Evolutionary conservation across 2,888 invertebrate species (phyloP), one percentile per base, ranked within the genome.

Genomic region (Eucriotettix oculatus): DNA sequence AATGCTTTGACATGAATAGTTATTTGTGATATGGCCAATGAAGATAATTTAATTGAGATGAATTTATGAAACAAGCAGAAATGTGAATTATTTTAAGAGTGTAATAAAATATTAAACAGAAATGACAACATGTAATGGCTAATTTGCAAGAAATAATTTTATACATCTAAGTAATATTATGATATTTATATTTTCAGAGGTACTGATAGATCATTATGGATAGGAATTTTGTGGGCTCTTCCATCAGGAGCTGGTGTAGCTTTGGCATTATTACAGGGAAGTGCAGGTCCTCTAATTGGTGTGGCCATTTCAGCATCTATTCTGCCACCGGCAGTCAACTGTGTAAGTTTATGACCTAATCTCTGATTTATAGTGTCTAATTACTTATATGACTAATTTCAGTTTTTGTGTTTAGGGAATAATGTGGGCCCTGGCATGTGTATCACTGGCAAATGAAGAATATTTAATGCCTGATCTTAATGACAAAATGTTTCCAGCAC

Each of bases 231-330:
- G 10, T 86, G 85, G 86, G 86, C 86, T 10, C 69, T 86, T 59
- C 85, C 86, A 41, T 86, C 86, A 11, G 86, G 86, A n/a, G 85
- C 85, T 9, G 91, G 90, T 10, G 90, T 91, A 14, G 90, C 90
- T 1, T 78, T 91, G 16, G 90, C 90, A 14, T 75, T 91, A 58
- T 77, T 91, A 0, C 89, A 90, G 69, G 90, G 90, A 44, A 90
- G 88, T 69, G 86, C 86, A 52, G 90, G 90, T 0, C 90, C 90
- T 0, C 74, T 91, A 57, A 90, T 91, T 64, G 91, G 90, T 61
- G 90, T 91, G 58, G 91, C 91, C n/a, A 91, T 91, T 70, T 90
- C 90, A 16, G 90, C 90, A 0, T 90, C 90, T 0, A 75, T 91
- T 58, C 71, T 91, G 62, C 91, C 91, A 17, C 91, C 90, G 7